Base-by-base conservation (phyloP, 1,140 invertebrate genomes). In the Wiebesia pumilae region DNA sequence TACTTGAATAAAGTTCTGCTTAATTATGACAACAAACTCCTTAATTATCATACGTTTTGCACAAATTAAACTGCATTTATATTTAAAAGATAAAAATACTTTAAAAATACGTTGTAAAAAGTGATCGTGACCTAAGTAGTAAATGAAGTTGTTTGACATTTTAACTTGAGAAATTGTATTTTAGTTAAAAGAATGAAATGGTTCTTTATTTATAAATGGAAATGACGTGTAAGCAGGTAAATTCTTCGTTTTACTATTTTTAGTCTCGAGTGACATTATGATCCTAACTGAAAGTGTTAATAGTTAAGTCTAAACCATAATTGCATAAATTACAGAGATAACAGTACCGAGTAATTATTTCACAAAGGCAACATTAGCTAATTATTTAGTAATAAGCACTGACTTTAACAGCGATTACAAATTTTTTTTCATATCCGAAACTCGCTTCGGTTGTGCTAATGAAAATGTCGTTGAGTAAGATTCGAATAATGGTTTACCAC, bases 311-410 rank as follows among this genome's bases (percentile, higher is more conserved):
- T 62, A 54, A 54, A 54, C 51, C 51, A 54, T 27, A 62, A 10
- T 24, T 62, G 58, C 27, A 14, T 62, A 62, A 62, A 27, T 62
- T 62, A 27, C 4, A 0, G 10, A 62, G 21, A 4, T 4, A 27
- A 62, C 27, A 62, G 10, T 27, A 62, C 21, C 58, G 24, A 4
- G 58, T 27, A 27, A 62, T 16, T 62, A 62, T 27, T 62, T 62
- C 12, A 43, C 3, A 40, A 33, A 75, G 10, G 6, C 16, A 75
- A 75, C 35, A 27, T 71, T 38, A 1, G 51, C 27, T 51, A 30
- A 14, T 51, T 51, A 27, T 69, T 51, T 21, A 54, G 69, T 47
- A 73, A 73, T 83, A 73, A 83, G 58, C 81, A 71, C 81, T 12
- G 30, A 51, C 27, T 24, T 58, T 33, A 69, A 82, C 27, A 35